Base-by-base conservation (phyloP, 2,888 invertebrate genomes). In the Synergus laeviventris region DNA sequence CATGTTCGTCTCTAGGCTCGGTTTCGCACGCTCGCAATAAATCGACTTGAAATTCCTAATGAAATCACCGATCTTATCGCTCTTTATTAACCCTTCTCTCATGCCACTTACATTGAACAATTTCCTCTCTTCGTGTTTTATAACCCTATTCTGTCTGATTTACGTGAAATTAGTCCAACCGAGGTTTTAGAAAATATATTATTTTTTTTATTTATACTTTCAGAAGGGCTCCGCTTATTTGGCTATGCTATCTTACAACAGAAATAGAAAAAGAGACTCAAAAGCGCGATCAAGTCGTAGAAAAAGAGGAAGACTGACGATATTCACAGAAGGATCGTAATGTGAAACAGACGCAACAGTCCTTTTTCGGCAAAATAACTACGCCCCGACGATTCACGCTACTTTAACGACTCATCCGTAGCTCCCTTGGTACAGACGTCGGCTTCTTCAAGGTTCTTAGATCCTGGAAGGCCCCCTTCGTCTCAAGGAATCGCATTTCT, bases 311-410 rank as follows among this genome's bases (percentile, higher is more conserved):
- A 21, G 74, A 42, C 45, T 59, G 49, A 54, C 79, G 74, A 81
- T 78, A 81, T 86, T 87, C 84, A 84, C 73, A 74, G 84, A 85
- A 85, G 81, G 81, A 84, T 82, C 81, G 76, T 83, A 84, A 85
- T 80, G 81, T 78, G 81, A 86, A 86, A 83, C 85, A 85, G 84
- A 84, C 82, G 77, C 75, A 70, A 62, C 80, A 74, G 78, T 83
- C 81, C 81, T 78, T 83, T 84, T 87, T 87, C 83, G 86, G 83
- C 81, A 76, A 79, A 85, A 83, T 82, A 86, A 85, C 81, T 82
- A 78, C 82, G 76, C 76, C 76, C 79, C 79, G 79, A 78, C 81
- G 79, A 83, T 82, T 83, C 82, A 79, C 73, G 81, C 81, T 81
- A 82, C 83, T 84, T 86, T 83, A 85, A 84, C 83, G 84, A 84